Evolutionary conservation across 2,113 vertebrate genomes (phyloP).

Genomic region (Boleophthalmus pectinirostris): DNA sequence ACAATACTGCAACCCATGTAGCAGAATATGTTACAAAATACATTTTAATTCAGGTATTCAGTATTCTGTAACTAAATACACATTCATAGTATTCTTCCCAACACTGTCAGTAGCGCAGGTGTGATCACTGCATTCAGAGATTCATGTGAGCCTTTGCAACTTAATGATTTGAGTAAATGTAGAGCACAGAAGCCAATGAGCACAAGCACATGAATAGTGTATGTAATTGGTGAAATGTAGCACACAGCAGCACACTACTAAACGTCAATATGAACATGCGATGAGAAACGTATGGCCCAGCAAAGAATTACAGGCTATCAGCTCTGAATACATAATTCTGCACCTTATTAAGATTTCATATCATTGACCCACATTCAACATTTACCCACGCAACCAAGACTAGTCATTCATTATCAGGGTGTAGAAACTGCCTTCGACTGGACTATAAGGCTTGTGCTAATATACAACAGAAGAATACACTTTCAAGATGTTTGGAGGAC

Average conservation of each 20-base stretch:
- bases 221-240: conserved; percentile 11
- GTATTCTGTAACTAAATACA: too few relatives aligned
- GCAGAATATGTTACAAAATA: too few relatives aligned
- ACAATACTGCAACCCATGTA: too few relatives aligned
- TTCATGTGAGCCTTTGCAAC: not conserved
- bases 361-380: conserved; percentile 60
- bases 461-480: not conserved
- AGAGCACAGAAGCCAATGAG: conserved; percentile 21
- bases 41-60: too few relatives aligned
- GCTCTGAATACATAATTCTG: conserved; percentile 54
- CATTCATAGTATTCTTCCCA: too few relatives aligned
- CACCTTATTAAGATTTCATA: conserved; percentile 67
- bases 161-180: conserved; percentile 4
- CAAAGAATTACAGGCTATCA: conserved; percentile 47
- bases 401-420: conserved; percentile 49
- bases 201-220: conserved; percentile 8
- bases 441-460: not conserved
- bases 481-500: not conserved
- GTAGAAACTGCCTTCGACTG: not conserved
- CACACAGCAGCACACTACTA: not conserved
- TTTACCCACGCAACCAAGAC: conserved; percentile 30
- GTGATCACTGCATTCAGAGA: too few relatives aligned
- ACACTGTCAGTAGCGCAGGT: not conserved
- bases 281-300: conserved; percentile 5
- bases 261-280: conserved; percentile 8